A percentile compares a stretch with the other conserved stretches of the same genome.
Conservation (phyloP, 2,888 invertebrate species). For the Ormyrus rosae region DNA sequence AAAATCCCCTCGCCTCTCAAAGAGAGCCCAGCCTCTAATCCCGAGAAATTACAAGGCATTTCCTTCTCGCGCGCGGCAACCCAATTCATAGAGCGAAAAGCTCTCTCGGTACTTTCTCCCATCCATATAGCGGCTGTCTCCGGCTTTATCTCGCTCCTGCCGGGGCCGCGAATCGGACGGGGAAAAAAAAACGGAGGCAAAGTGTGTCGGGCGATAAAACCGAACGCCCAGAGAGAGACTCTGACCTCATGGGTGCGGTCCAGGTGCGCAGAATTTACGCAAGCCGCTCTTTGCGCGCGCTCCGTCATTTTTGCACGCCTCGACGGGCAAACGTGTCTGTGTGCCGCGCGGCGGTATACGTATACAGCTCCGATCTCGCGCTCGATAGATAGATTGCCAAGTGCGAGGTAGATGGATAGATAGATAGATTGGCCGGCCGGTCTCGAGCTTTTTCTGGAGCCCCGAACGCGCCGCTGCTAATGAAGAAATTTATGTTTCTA, state of each 20-base stretch:
- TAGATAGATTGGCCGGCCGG: too few relatives aligned
- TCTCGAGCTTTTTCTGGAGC: too few relatives aligned
- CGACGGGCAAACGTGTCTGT: background rate
- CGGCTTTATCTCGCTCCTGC: slow-evolving; percentile 1
- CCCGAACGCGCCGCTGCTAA: background rate
- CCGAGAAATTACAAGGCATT: background rate
- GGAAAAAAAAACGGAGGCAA: background rate
- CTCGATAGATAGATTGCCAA: too few relatives aligned
- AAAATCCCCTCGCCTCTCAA: too few relatives aligned
- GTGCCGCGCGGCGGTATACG: too few relatives aligned
- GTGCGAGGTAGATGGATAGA: too few relatives aligned
- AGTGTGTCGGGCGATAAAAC: slow-evolving; percentile 33
- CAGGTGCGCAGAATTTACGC: slow-evolving; percentile 38
- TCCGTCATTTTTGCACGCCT: slow-evolving; percentile 29
- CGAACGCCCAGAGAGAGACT: background rate
- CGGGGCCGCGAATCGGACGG: slow-evolving; percentile 5
- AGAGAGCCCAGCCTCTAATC: too few relatives aligned
- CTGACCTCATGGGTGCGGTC: background rate
- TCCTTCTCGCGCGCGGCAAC: background rate
- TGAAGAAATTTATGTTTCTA: slow-evolving; percentile 2
- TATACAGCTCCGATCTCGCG: too few relatives aligned
- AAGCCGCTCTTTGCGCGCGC: background rate
- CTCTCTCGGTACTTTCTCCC: slow-evolving; percentile 4
- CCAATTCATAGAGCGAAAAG: background rate
- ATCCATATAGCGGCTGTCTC: background rate